Evolutionary conservation across 2,888 invertebrate species (phyloP).

Genomic region (Dilophus febrilis): DNA sequence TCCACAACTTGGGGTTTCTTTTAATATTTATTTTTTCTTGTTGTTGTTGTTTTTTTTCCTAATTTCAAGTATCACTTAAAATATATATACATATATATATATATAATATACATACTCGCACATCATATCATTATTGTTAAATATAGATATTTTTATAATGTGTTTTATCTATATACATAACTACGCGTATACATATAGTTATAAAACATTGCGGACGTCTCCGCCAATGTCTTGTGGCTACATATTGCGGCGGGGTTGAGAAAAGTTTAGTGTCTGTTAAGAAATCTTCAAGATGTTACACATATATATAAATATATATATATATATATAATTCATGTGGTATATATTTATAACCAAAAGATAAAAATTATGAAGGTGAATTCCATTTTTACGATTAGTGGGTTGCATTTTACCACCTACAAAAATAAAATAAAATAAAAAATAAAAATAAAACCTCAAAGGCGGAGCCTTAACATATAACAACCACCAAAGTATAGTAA

Average conservation of each 20-base stretch:
- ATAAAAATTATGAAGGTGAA: no score
- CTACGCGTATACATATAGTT: background rate
- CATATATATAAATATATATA: background rate
- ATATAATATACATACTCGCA: background rate
- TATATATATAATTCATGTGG: background rate
- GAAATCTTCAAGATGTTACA: slow-evolving; percentile 3
- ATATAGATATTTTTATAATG: no score
- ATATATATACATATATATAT: background rate
- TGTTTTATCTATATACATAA: background rate
- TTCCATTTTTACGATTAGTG: slow-evolving; percentile 5
- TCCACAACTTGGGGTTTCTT: background rate
- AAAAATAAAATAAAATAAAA: background rate
- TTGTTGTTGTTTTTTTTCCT: no score
- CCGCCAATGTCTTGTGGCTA: slow-evolving; percentile 19
- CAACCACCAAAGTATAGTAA: slow-evolving; percentile 7
- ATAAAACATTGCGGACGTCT: background rate
- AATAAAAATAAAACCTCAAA: slow-evolving; percentile 4
- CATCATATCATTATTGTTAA: background rate
- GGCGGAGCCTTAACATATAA: slow-evolving; percentile 5
- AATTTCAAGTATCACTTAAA: background rate
- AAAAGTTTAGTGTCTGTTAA: slow-evolving; percentile 3
- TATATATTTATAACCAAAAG: no score
- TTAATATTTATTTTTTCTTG: no score
- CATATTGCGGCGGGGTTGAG: slow-evolving; percentile 15
- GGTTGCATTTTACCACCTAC: slow-evolving; percentile 5